Evolutionary conservation across 1,140 invertebrate species (phyloP).

Genomic region (Drosophila sproati): DNA sequence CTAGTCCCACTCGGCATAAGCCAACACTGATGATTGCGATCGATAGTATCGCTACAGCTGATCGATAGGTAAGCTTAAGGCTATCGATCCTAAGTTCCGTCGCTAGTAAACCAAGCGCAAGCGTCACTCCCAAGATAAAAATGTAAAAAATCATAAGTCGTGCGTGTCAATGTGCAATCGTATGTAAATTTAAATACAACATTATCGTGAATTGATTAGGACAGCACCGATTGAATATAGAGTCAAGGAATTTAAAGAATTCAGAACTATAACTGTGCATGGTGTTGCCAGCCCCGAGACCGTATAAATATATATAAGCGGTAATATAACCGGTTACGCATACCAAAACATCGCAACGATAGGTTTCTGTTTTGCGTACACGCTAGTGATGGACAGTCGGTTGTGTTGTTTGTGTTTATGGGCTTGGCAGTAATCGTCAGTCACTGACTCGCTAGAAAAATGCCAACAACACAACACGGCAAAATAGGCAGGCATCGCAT

Average conservation of each 20-base stretch:
- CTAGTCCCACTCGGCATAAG: background rate
- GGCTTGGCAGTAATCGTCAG: constrained; percentile 39
- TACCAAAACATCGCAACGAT: constrained; percentile 52
- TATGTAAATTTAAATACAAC: constrained; percentile 30
- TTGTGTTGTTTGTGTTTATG: background rate
- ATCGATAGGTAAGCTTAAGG: constrained; percentile 37
- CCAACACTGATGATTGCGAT: constrained; percentile 15
- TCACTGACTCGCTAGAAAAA: constrained; percentile 53
- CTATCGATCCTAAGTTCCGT: constrained; percentile 27
- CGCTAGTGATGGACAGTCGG: constrained; percentile 33
- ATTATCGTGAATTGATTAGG: constrained; percentile 11
- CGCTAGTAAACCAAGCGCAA: constrained; percentile 39
- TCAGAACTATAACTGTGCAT: constrained; percentile 24
- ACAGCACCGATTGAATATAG: constrained; percentile 2
- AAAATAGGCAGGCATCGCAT: constrained; percentile 40
- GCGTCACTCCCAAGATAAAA: constrained; percentile 49
- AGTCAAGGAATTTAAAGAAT: constrained; percentile 11
- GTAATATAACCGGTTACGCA: constrained; percentile 57
- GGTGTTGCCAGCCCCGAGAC: constrained; percentile 32
- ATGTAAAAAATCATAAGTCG: constrained; percentile 40
- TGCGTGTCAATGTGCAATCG: constrained; percentile 48
- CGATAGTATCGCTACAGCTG: constrained; percentile 1
- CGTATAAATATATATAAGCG: constrained; percentile 29
- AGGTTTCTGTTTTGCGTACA: constrained; percentile 34
- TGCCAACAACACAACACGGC: constrained; percentile 57